phyloP scores from a whole-genome alignment of 2,797 vertebrate species.

The Galagoides demidoff region DNA sequence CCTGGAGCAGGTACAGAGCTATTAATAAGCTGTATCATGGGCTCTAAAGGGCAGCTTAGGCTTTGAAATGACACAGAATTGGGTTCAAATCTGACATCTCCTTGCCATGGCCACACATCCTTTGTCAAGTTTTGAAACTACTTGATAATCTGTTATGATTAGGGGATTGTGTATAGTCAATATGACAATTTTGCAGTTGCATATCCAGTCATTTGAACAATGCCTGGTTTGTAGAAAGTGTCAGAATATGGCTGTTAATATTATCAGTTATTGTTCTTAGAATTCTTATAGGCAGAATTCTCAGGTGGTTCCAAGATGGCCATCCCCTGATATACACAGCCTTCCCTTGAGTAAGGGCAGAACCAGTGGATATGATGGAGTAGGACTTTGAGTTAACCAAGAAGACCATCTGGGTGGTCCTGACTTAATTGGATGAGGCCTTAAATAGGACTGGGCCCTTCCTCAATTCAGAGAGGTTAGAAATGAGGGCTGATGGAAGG shows the following conservation, averaged over 20 bases:
- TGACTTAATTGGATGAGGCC: not conserved
- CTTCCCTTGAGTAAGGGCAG: not conserved
- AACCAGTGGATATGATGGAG: not conserved
- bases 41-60: not conserved
- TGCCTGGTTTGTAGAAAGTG: not conserved
- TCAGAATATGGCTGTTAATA: not conserved
- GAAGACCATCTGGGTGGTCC: not conserved
- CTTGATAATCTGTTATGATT: not conserved
- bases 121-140: not conserved
- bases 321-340: fast-evolving
- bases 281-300: not conserved
- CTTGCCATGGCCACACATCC: not conserved
- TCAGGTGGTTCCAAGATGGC: not conserved
- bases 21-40: not conserved
- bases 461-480: not conserved
- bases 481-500: not conserved
- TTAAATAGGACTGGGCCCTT: not conserved
- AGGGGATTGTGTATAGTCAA: not conserved
- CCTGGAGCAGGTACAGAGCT: not conserved
- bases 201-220: not conserved
- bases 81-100: not conserved
- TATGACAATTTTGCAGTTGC: not conserved
- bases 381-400: conserved; percentile 24
- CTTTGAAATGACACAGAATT: not conserved
- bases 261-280: not conserved